Evolutionary conservation across 2,888 invertebrate genomes (phyloP).

Genomic region (Ptychoptera albimana): DNA sequence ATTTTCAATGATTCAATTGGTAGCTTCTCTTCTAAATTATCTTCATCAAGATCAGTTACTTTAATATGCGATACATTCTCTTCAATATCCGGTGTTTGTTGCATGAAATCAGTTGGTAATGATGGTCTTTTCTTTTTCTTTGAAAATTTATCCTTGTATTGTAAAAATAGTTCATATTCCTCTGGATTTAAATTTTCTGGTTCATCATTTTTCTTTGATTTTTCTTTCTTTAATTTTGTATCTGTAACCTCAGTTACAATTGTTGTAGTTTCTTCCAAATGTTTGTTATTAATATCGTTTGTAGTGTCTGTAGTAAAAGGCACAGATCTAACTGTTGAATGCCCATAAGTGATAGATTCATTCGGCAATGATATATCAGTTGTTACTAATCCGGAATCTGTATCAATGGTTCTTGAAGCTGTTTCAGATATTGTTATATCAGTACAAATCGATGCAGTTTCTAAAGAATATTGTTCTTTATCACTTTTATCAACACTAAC

Average conservation of each 20-base stretch:
- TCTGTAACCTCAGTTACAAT: not conserved
- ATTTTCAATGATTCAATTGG: not conserved
- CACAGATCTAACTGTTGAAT: not conserved
- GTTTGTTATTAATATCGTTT: not conserved
- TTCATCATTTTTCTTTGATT: conserved; percentile 12
- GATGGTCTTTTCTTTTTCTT: conserved; percentile 28
- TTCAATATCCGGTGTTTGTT: not conserved
- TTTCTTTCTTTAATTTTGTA: conserved; percentile 9
- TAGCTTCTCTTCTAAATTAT: not conserved
- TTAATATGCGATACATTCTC: not conserved
- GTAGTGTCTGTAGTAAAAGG: not conserved
- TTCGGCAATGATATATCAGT: conserved; percentile 2
- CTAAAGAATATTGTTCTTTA: not conserved
- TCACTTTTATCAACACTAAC: not conserved
- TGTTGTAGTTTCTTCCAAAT: not conserved
- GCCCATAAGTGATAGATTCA: no score
- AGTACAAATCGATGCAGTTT: not conserved
- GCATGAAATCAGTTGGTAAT: conserved; percentile 23
- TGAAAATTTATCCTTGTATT: conserved; percentile 25
- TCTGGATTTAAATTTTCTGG: conserved; percentile 19
- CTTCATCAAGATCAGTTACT: not conserved
- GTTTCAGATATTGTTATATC: not conserved
- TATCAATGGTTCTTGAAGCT: not conserved
- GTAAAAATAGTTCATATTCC: conserved; percentile 23
- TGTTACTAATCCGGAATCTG: conserved; percentile 6